Base-by-base conservation (phyloP, 2,888 invertebrate species). In the Eilema griseolum region DNA sequence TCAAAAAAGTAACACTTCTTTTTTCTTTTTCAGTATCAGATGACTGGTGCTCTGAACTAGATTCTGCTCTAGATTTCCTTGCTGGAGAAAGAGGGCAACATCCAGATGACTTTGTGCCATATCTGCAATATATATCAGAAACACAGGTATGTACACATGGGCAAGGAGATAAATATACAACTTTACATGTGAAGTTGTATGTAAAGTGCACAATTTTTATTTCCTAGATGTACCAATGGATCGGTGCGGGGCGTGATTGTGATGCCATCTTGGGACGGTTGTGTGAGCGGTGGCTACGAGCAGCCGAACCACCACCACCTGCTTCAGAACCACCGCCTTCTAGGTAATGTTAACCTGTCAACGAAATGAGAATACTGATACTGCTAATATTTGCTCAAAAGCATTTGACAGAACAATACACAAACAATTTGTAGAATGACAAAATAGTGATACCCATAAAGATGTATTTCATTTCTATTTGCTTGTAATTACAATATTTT, bases 161-260 rank as follows among this genome's bases (percentile, higher is more conserved):
- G 1, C 7, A 33, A 33, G 33, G 10, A 33, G 10, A 33, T 4
- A 33, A 33, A 8, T 33, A 2, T 37, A 1, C 37, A 46, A 0
- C 20, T 46, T 16, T 41, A 20, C 16, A 5, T 4, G 41, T 33
- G 61, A 62, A 26, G n/a, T 11, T 12, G 37, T 37, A 14, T 37
- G 16, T 41, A 41, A 10, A 66, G 20, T 11, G 4, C 11, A 4
- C 31, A 56, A 33, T 67, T 64, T 64, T 11, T 14, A n/a, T 65
- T 70, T 26, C 62, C 5, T 87, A 96, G 87, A 95, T 96, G 84
- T 98, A 98, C 90, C 97, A 98, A 85, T 99, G 99, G 99, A 99
- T 99, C 74, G 99, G 99, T 2, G 98, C 98, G 10, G 99, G 99
- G 0, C 96, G 99, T 8, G 99, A 99, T 89, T 97, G 98, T 3